A percentile compares a stretch with the other conserved stretches of the same genome.
Conservation (phyloP, 2,113 vertebrate species). For the Porphyrio hochstetteri region DNA sequence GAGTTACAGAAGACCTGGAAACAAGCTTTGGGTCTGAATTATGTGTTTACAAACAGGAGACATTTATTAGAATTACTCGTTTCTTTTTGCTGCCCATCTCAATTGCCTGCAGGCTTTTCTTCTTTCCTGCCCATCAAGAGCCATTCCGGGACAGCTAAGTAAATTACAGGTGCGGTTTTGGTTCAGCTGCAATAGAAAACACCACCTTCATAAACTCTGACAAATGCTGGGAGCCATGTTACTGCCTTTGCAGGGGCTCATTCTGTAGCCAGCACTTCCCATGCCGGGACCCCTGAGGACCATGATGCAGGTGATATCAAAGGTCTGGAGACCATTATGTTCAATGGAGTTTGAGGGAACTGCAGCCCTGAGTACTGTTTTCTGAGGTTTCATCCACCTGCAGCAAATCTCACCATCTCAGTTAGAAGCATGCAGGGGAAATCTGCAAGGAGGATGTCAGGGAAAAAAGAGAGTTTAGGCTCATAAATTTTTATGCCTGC, state of each 20-base stretch:
- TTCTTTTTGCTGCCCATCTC: background rate
- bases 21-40: background rate
- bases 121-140: background rate
- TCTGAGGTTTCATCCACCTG: background rate
- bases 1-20: background rate
- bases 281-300: background rate
- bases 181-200: background rate
- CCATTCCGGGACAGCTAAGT: background rate
- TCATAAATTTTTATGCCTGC: background rate
- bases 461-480: background rate
- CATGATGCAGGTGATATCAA: background rate
- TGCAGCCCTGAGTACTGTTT: background rate
- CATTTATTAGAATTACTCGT: background rate
- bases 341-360: background rate
- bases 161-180: background rate
- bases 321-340: background rate
- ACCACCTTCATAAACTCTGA: fast-evolving
- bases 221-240: background rate
- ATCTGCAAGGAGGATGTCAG: background rate
- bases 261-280: background rate
- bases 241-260: background rate
- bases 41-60: background rate
- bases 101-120: background rate
- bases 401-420: background rate
- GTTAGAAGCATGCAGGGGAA: background rate